phyloP scores from a whole-genome alignment of 1,140 invertebrate genomes.

The Listronotus bonariensis region DNA sequence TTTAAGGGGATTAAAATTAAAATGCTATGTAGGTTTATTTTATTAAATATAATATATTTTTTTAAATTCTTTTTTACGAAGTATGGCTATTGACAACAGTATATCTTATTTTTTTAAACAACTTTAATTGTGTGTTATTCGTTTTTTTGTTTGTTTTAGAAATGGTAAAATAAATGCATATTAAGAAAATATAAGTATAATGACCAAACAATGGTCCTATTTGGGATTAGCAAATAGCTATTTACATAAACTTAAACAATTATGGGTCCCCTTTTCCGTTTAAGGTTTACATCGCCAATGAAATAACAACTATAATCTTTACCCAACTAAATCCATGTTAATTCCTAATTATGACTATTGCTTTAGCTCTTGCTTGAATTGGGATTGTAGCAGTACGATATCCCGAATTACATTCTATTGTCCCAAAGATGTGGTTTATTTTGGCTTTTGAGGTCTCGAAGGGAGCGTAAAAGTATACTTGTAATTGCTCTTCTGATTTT shows the following conservation, averaged over 20 bases:
- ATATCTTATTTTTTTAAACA: no score
- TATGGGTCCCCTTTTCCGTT: not conserved
- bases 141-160: no score
- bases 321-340: slow-evolving; percentile 10
- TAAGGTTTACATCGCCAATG: not conserved
- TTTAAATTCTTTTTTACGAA: no score
- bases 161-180: no score
- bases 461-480: slow-evolving; percentile 1
- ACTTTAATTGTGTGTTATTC: no score
- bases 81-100: no score
- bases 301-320: slow-evolving; percentile 6
- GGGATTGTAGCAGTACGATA: not conserved
- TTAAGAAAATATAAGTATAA: no score
- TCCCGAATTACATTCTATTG: slow-evolving; percentile 3
- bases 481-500: not conserved
- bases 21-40: no score
- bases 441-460: not conserved
- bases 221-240: not conserved
- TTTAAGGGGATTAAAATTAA: no score
- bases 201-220: not conserved
- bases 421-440: slow-evolving; percentile 3
- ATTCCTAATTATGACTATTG: slow-evolving; percentile 8
- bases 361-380: slow-evolving; percentile 2
- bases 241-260: slow-evolving; percentile 7
- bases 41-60: no score